Conservation (phyloP, 1,140 invertebrate genomes). For the Oscheius sp. region DNA sequence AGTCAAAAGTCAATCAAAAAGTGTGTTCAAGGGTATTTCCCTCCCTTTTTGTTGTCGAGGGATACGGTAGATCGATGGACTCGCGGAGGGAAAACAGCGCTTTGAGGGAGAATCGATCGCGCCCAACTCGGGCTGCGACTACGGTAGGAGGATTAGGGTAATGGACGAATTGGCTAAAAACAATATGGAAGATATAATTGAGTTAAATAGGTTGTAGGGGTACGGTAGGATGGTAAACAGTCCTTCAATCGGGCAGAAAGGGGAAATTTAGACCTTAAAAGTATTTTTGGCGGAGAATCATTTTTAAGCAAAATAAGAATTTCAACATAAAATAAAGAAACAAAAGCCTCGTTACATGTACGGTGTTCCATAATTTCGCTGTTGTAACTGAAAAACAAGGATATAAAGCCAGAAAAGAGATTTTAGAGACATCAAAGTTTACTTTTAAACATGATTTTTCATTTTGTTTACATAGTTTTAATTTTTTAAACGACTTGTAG, state of each 20-base stretch:
- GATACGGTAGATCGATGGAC: constrained; percentile 5
- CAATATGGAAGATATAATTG: background rate
- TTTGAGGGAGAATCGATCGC: background rate
- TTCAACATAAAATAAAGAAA: background rate
- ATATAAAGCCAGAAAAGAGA: too few species aligned
- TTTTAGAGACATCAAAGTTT: too few species aligned
- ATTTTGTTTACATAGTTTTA: too few species aligned
- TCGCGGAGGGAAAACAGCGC: background rate
- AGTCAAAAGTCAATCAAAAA: background rate
- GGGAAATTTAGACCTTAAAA: background rate
- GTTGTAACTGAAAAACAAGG: too few species aligned
- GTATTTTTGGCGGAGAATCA: background rate
- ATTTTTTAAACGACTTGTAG: too few species aligned
- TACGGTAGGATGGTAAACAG: background rate
- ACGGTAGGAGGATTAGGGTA: background rate
- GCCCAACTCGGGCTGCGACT: background rate
- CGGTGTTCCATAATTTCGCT: too few species aligned
- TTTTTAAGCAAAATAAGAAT: background rate
- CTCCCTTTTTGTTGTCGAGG: background rate
- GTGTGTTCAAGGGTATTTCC: background rate
- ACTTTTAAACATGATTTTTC: too few species aligned
- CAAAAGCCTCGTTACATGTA: too few species aligned
- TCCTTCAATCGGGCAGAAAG: background rate
- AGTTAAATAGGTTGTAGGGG: background rate
- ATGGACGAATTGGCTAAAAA: background rate